These are phyloP conservation scores for Lasius fuliginosus DNA, from an alignment of 2,888 invertebrate genomes.

Conservation along the genomic window DNA sequence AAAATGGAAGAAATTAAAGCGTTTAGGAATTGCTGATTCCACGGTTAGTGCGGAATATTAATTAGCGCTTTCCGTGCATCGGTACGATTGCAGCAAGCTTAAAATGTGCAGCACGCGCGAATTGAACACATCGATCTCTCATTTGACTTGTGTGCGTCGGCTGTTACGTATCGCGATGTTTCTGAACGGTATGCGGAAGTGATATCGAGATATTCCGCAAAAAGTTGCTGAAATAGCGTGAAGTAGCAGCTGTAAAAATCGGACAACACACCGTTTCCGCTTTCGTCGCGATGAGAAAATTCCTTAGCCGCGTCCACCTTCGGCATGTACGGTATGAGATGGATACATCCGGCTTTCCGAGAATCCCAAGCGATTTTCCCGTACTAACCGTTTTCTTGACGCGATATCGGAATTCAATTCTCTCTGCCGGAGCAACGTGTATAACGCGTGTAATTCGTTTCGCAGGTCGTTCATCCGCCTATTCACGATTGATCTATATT, in stretches of 20 bases:
- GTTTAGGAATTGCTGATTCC: conserved; percentile 3
- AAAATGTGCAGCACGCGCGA: conserved; percentile 49
- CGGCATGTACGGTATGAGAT: conserved; percentile 44
- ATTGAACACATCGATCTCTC: conserved; percentile 49
- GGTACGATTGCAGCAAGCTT: neutral
- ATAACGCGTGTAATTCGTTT: conserved; percentile 75
- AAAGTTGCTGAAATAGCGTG: conserved; percentile 39
- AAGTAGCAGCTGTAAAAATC: conserved; percentile 39
- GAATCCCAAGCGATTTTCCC: conserved; percentile 64
- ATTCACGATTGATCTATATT: conserved; percentile 47
- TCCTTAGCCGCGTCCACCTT: conserved; percentile 45
- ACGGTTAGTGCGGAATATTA: conserved; percentile 26
- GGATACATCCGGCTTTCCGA: conserved; percentile 46
- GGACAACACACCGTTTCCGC: conserved; percentile 41
- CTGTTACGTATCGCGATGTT: conserved; percentile 30
- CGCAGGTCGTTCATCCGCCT: conserved; percentile 41
- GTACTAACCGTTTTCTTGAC: conserved; percentile 43
- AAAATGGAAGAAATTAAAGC: neutral
- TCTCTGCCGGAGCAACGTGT: conserved; percentile 72
- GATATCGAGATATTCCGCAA: conserved; percentile 36
- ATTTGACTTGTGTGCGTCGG: conserved; percentile 40
- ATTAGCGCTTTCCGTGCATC: conserved; percentile 6
- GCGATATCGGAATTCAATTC: conserved; percentile 75
- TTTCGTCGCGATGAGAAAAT: conserved; percentile 59
- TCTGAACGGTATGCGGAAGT: conserved; percentile 17